Percentiles rank a stretch among this genome's conserved stretches.
Conservation (phyloP, 2,797 vertebrate species). For the Myotis pilosus region DNA sequence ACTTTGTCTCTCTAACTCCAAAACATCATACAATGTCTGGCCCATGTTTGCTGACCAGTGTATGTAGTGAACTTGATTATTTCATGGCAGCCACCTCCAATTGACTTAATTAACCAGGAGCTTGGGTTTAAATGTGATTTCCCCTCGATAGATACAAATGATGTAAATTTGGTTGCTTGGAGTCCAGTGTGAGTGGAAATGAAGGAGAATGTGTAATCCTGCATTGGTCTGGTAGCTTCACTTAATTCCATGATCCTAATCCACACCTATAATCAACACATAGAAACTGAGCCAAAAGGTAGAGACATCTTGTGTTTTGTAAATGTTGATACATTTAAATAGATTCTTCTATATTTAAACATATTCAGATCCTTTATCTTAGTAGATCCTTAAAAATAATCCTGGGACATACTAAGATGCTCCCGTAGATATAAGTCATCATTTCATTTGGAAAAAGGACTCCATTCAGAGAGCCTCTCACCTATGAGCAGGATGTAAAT, state of each 20-base stretch:
- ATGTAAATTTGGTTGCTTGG: background rate
- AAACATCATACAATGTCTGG: background rate
- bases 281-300: background rate
- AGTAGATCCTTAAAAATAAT: background rate
- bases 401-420: background rate
- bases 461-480: background rate
- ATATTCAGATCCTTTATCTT: constrained; percentile 10
- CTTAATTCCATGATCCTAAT: background rate
- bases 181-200: background rate
- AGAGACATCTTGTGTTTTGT: background rate
- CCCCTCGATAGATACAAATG: background rate
- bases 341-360: background rate
- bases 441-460: background rate
- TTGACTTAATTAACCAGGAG: background rate
- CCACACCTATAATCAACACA: background rate
- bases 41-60: background rate
- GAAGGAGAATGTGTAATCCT: background rate
- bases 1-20: background rate
- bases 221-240: background rate
- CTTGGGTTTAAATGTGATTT: background rate
- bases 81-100: background rate
- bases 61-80: background rate
- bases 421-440: background rate
- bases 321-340: background rate
- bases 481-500: background rate